Conservation (phyloP, 2,797 vertebrate species). For the Menidia menidia region DNA sequence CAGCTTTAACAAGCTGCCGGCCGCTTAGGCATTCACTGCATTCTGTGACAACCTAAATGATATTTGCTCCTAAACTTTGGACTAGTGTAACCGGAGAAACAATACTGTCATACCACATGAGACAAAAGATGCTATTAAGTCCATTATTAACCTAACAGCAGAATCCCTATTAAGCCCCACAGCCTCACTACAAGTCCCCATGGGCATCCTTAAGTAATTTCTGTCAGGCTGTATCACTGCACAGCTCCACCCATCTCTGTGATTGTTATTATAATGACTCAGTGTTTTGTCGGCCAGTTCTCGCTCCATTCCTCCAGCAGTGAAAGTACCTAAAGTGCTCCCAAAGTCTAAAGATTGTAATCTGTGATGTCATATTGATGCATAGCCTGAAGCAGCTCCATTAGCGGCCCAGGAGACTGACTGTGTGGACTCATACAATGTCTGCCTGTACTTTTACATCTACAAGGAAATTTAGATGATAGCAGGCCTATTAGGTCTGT, state of each 20-base stretch:
- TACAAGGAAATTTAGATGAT: constrained; percentile 59
- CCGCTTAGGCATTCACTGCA: neutral
- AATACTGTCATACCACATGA: neutral
- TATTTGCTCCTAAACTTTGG: neutral
- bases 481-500: constrained; percentile 57
- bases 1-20: too few species aligned
- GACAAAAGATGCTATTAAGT: constrained; percentile 13
- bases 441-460: constrained; percentile 68
- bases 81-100: neutral
- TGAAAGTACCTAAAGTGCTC: constrained; percentile 76
- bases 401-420: constrained; percentile 65
- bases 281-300: constrained; percentile 70
- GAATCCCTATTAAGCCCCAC: constrained; percentile 26
- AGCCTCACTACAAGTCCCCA: constrained; percentile 19
- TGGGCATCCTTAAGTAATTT: constrained; percentile 41
- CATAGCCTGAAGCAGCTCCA: constrained; percentile 72
- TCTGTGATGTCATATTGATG: constrained; percentile 79
- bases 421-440: constrained; percentile 63
- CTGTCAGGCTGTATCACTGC: constrained; percentile 37
- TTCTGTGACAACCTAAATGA: neutral
- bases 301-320: constrained; percentile 56
- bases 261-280: constrained; percentile 79
- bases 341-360: constrained; percentile 75
- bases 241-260: constrained; percentile 58
- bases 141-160: constrained; percentile 19